These are phyloP conservation scores for Muscina levida DNA, from an alignment of 2,888 invertebrate species.

Conservation along the genomic window DNA sequence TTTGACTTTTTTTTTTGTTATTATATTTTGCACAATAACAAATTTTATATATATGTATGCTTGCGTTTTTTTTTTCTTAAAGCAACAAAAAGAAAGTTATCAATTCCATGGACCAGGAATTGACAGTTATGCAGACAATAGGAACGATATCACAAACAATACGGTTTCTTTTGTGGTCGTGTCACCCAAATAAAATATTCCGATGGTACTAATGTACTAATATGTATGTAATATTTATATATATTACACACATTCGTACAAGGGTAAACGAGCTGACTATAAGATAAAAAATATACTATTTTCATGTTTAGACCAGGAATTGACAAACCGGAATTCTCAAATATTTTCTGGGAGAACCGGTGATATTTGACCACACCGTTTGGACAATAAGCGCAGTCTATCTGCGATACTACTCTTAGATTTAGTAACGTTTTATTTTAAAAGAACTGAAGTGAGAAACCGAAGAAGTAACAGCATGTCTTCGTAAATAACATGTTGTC, in stretches of 20 bases:
- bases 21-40: slow-evolving; percentile 7
- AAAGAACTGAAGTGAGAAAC: too few species aligned
- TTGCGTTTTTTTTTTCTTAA: not conserved
- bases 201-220: not conserved
- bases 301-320: too few species aligned
- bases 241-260: not conserved
- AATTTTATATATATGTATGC: not conserved
- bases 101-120: not conserved
- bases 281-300: too few species aligned
- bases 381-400: too few species aligned
- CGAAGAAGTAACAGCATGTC: too few species aligned
- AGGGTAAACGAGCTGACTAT: too few species aligned
- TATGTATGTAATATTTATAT: not conserved
- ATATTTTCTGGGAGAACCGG: too few species aligned
- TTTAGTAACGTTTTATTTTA: too few species aligned
- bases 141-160: not conserved
- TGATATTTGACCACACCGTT: too few species aligned
- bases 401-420: too few species aligned
- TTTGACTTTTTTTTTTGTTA: not conserved
- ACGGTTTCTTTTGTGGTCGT: not conserved
- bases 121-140: not conserved
- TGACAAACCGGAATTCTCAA: too few species aligned
- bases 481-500: too few species aligned
- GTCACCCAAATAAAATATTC: not conserved
- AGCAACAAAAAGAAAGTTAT: slow-evolving; percentile 3